phyloP scores from a whole-genome alignment of 2,888 invertebrate genomes.

The Agrochola circellaris region DNA sequence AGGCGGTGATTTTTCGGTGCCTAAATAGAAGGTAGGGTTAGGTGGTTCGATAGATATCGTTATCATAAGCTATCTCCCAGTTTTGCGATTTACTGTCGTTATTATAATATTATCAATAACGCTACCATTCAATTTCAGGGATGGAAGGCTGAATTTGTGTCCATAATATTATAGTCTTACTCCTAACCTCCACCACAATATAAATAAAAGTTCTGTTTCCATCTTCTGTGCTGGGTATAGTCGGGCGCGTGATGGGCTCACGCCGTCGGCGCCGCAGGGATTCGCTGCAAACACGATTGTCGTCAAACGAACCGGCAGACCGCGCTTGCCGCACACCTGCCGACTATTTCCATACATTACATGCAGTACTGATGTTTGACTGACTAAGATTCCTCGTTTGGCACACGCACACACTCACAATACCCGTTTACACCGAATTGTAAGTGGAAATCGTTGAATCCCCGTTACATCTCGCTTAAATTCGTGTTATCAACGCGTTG shows the following conservation, averaged over 20 bases:
- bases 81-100: not conserved
- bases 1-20: not conserved
- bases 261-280: slow-evolving; percentile 78
- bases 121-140: not conserved
- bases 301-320: slow-evolving; percentile 85
- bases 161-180: too few species aligned
- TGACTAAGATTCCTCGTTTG: not conserved
- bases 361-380: slow-evolving; percentile 24
- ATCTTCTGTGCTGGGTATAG: slow-evolving; percentile 54
- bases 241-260: slow-evolving; percentile 66
- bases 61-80: too few species aligned
- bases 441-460: not conserved
- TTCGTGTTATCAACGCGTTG: not conserved
- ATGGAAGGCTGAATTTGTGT: not conserved
- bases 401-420: slow-evolving; percentile 31
- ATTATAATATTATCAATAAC: not conserved
- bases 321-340: slow-evolving; percentile 82
- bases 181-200: not conserved
- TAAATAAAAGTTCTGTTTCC: slow-evolving; percentile 63
- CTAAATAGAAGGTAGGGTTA: not conserved
- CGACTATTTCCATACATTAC: slow-evolving; percentile 68
- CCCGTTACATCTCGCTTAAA: slow-evolving; percentile 7
- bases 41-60: not conserved
- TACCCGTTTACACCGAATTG: not conserved
- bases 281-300: slow-evolving; percentile 86